A percentile compares a stretch with the other conserved stretches of the same genome.
Evolutionary conservation across 2,113 vertebrate genomes (phyloP).

Genomic region (Anarhynchus alexandrinus): DNA sequence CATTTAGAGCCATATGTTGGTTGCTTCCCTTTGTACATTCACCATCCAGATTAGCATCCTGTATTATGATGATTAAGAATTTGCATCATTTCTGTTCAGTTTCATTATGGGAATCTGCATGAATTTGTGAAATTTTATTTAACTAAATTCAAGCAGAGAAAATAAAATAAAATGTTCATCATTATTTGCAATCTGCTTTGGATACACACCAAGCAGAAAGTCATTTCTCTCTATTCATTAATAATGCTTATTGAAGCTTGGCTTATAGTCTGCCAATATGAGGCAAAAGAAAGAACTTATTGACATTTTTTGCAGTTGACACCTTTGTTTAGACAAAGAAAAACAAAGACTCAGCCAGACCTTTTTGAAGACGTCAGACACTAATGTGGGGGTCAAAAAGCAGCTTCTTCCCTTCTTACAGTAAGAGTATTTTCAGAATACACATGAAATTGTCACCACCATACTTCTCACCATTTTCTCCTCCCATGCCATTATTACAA

Average conservation of each 20-base stretch:
- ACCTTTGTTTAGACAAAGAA: not conserved
- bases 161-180: not conserved
- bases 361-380: not conserved
- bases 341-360: not conserved
- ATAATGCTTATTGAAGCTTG: not conserved
- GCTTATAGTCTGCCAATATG: not conserved
- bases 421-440: not conserved
- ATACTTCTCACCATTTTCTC: not conserved
- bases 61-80: not conserved
- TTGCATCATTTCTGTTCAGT: not conserved
- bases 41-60: not conserved
- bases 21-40: not conserved
- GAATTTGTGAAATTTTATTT: not conserved
- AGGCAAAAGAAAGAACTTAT: not conserved
- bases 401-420: not conserved
- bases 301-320: not conserved
- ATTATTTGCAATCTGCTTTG: not conserved
- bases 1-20: not conserved
- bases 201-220: not conserved
- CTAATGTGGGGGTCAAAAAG: not conserved
- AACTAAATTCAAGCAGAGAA: not conserved
- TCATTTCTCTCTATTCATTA: not conserved
- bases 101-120: not conserved
- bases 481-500: not conserved
- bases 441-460: not conserved